Conservation (phyloP, 2,888 invertebrate species). For the Trachelus tabidus region DNA sequence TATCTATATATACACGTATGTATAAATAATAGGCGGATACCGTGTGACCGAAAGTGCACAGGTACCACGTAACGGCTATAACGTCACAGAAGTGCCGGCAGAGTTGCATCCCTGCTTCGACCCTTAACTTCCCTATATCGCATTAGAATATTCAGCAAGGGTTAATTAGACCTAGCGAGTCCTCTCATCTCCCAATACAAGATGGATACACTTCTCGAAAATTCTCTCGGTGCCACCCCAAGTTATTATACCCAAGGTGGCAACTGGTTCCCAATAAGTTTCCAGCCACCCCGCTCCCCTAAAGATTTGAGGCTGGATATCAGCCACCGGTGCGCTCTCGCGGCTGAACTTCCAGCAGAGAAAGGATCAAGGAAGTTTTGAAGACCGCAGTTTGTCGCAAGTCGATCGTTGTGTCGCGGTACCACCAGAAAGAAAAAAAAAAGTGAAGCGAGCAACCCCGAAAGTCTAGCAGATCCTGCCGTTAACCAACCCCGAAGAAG, state of each 20-base stretch:
- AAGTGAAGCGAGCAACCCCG: conserved; percentile 17
- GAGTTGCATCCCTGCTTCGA: conserved; percentile 26
- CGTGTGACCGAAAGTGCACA: conserved; percentile 37
- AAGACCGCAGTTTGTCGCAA: conserved; percentile 39
- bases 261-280: neutral
- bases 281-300: neutral
- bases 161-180: neutral
- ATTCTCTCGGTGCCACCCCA: neutral
- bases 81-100: conserved; percentile 17
- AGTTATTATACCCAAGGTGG: neutral
- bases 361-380: conserved; percentile 32
- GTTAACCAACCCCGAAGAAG: conserved; percentile 3
- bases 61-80: conserved; percentile 12
- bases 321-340: neutral
- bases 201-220: neutral
- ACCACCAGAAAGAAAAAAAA: neutral
- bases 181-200: neutral
- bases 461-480: neutral
- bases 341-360: conserved; percentile 5
- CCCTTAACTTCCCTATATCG: conserved; percentile 24
- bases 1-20: too few species aligned
- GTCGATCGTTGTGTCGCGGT: conserved; percentile 10
- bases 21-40: too few species aligned
- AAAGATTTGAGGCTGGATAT: neutral
- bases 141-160: conserved; percentile 6